Evolutionary conservation across 2,888 invertebrate genomes (phyloP).

Genomic region (Gandaritis pyraliata): DNA sequence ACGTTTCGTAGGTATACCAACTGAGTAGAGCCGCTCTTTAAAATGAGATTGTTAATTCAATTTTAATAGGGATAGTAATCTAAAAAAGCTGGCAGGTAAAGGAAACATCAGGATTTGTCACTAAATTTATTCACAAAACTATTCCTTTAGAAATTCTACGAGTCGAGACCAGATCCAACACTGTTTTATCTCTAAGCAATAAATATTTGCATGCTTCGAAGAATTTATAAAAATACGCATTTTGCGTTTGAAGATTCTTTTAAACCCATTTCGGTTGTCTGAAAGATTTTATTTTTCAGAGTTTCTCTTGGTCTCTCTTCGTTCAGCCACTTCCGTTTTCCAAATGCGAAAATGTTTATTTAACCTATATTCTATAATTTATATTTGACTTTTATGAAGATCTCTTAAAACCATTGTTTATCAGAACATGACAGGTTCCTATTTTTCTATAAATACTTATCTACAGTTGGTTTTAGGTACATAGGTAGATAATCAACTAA

Average conservation of each 20-base stretch:
- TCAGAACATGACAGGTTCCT: too few relatives aligned
- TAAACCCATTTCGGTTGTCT: neutral
- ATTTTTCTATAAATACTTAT: too few relatives aligned
- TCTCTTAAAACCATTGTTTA: too few relatives aligned
- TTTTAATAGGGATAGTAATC: too few relatives aligned
- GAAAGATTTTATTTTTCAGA: neutral
- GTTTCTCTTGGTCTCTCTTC: constrained; percentile 12
- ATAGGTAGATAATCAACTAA: too few relatives aligned
- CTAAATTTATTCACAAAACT: constrained; percentile 76
- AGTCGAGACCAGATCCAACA: constrained; percentile 69
- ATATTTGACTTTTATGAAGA: neutral
- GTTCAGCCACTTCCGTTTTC: neutral
- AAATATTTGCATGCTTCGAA: constrained; percentile 24
- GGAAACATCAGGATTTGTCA: constrained; percentile 51
- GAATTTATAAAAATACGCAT: constrained; percentile 25
- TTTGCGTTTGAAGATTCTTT: constrained; percentile 17
- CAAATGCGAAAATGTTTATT: neutral
- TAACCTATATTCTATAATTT: too few relatives aligned
- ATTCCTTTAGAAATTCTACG: constrained; percentile 68
- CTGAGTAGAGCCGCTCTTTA: too few relatives aligned
- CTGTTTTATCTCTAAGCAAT: constrained; percentile 58
- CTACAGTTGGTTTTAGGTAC: too few relatives aligned
- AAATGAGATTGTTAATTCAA: too few relatives aligned
- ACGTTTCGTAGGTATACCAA: too few relatives aligned
- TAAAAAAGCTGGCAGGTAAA: neutral